Evolutionary conservation across 2,113 vertebrate species (phyloP).

Genomic region (Gavia stellata): DNA sequence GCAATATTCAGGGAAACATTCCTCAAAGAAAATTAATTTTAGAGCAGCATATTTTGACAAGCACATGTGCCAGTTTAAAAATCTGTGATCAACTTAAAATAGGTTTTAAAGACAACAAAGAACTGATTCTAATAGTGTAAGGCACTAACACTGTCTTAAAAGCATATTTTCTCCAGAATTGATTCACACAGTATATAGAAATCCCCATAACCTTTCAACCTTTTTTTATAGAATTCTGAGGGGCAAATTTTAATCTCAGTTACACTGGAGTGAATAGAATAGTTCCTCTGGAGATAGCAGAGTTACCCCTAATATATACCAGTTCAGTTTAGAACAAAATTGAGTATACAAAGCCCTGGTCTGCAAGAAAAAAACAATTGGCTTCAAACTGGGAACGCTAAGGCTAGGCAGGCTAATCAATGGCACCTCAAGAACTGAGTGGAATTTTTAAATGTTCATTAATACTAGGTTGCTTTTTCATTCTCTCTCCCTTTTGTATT

Average conservation of each 20-base stretch:
- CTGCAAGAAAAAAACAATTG: slow-evolving; percentile 19
- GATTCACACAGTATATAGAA: not conserved
- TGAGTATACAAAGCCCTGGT: not conserved
- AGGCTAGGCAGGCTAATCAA: slow-evolving; percentile 8
- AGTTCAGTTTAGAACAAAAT: slow-evolving; percentile 21
- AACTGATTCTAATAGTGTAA: not conserved
- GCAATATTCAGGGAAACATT: slow-evolving; percentile 57
- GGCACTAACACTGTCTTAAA: not conserved
- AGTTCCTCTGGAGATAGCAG: not conserved
- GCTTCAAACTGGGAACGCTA: slow-evolving; percentile 9
- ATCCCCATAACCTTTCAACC: not conserved
- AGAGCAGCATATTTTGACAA: slow-evolving; percentile 45
- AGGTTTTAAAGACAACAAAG: slow-evolving; percentile 17
- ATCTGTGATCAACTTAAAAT: slow-evolving; percentile 24
- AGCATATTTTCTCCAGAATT: not conserved
- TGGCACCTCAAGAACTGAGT: not conserved
- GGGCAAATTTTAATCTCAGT: slow-evolving; percentile 7
- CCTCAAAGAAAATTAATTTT: slow-evolving; percentile 58
- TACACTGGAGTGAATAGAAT: not conserved
- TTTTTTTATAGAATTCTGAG: not conserved
- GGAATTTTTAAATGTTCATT: slow-evolving; percentile 9
- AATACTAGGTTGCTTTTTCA: not conserved
- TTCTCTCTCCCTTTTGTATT: not conserved
- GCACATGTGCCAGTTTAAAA: slow-evolving; percentile 27
- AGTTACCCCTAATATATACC: not conserved